These are phyloP conservation scores for Danaus chrysippus DNA, from an alignment of 2,888 invertebrate species.

Conservation along the genomic window DNA sequence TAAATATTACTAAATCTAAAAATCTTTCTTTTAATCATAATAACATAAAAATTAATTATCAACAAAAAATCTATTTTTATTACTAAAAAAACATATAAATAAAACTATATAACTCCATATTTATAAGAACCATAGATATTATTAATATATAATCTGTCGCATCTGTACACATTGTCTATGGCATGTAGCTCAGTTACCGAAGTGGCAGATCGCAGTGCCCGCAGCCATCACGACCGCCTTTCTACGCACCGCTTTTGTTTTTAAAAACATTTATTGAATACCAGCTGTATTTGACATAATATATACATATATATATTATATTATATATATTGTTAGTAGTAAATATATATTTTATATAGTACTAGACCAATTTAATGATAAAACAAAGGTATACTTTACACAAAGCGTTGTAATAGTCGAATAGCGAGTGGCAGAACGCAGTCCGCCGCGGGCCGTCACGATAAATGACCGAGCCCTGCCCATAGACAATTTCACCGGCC, in stretches of 20 bases:
- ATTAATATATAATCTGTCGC: slow-evolving; percentile 5
- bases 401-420: slow-evolving; percentile 35
- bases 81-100: too few relatives aligned
- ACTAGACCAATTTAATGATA: slow-evolving; percentile 24
- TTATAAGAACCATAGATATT: not conserved
- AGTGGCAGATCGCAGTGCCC: slow-evolving; percentile 68
- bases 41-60: too few relatives aligned
- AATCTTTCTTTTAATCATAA: too few relatives aligned
- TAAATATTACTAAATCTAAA: too few relatives aligned
- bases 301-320: too few relatives aligned
- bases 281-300: slow-evolving; percentile 36
- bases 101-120: not conserved
- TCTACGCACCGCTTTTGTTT: slow-evolving; percentile 53
- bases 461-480: slow-evolving; percentile 63
- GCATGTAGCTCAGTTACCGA: slow-evolving; percentile 58
- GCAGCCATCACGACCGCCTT: slow-evolving; percentile 64
- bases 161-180: slow-evolving; percentile 36
- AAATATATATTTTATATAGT: slow-evolving; percentile 2
- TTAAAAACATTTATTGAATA: slow-evolving; percentile 42
- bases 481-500: slow-evolving; percentile 67
- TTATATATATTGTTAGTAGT: not conserved
- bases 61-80: too few relatives aligned
- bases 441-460: slow-evolving; percentile 70
- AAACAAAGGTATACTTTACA: slow-evolving; percentile 31
- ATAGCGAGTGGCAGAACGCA: slow-evolving; percentile 58